phyloP scores from a whole-genome alignment of 2,113 vertebrate species.

The Lophura nycthemera region DNA sequence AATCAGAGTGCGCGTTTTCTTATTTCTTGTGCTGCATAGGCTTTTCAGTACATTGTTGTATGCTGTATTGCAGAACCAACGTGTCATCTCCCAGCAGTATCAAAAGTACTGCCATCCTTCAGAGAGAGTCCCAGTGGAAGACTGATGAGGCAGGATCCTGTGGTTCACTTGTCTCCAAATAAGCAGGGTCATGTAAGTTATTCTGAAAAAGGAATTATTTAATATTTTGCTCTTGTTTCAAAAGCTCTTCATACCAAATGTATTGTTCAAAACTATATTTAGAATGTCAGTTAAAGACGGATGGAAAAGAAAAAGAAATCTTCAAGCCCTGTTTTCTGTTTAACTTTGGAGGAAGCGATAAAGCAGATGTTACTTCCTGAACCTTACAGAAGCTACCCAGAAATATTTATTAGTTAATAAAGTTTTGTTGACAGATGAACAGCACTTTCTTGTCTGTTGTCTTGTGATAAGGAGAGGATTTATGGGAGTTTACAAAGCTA shows the following conservation, averaged over 20 bases:
- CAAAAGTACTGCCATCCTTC: slow-evolving; percentile 91
- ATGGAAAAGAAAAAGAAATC: background rate
- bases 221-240: background rate
- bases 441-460: background rate
- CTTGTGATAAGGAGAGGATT: background rate
- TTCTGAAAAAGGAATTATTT: background rate
- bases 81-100: slow-evolving; percentile 85
- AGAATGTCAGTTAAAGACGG: background rate
- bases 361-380: background rate
- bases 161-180: slow-evolving; percentile 89
- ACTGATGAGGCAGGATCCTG: slow-evolving; percentile 88
- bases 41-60: slow-evolving; percentile 1
- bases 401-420: slow-evolving; percentile 12
- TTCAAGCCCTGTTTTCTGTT: background rate
- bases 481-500: background rate
- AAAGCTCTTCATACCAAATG: background rate
- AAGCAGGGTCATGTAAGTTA: slow-evolving; percentile 89
- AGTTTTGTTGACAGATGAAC: background rate
- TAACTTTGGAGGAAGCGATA: background rate
- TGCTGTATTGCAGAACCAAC: slow-evolving; percentile 86
- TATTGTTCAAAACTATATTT: background rate
- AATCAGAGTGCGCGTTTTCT: background rate
- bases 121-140: slow-evolving; percentile 89
- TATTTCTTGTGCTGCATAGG: background rate
- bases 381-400: background rate